A percentile compares a stretch with the other conserved stretches of the same genome.
Conservation (phyloP, 2,113 vertebrate species). For the Malurus elegans region DNA sequence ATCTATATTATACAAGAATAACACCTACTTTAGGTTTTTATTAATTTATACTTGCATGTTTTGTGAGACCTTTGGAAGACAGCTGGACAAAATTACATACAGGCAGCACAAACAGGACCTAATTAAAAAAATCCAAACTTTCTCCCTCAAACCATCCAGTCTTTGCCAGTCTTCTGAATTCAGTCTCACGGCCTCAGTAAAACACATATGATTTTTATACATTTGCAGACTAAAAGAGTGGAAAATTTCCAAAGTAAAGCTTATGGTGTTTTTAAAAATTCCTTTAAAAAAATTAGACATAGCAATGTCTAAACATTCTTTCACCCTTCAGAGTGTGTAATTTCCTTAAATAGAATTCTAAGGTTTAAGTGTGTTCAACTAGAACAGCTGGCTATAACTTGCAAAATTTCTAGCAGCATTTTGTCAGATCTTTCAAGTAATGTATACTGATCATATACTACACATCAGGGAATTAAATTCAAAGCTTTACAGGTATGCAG, state of each 20-base stretch:
- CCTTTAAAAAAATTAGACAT: background rate
- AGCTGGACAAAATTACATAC: background rate
- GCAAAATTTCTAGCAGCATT: background rate
- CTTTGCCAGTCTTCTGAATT: background rate
- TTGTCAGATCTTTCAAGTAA: conserved; percentile 1
- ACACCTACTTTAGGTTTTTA: background rate
- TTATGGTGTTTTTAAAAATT: background rate
- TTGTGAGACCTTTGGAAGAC: background rate
- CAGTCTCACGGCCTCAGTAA: background rate
- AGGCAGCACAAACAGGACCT: background rate
- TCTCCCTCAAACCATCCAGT: background rate
- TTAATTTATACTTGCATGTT: background rate
- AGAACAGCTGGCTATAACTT: background rate
- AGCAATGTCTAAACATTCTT: background rate
- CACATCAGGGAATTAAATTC: background rate
- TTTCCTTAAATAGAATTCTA: background rate
- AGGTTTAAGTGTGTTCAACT: background rate
- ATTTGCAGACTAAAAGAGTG: background rate
- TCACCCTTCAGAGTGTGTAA: background rate
- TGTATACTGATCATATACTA: background rate
- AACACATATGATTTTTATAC: background rate
- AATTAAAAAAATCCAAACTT: background rate
- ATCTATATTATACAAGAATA: background rate
- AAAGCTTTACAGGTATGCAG: conserved; percentile 21
- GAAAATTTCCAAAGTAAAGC: background rate